Conservation (phyloP, 2,888 invertebrate genomes). For the Ametastegia equiseti region DNA sequence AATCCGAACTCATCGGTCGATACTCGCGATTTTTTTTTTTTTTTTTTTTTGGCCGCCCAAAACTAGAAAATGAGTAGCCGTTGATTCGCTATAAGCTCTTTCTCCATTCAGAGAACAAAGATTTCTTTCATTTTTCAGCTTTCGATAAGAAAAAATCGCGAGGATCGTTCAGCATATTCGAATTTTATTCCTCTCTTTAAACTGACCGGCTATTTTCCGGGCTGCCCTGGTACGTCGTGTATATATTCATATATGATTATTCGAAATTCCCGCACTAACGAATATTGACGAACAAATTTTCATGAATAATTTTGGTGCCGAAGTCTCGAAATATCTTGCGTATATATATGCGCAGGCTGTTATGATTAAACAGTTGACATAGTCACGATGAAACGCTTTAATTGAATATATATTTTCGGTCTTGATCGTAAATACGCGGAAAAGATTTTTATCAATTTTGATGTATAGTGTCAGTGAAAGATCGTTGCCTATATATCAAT, state of each 20-base stretch:
- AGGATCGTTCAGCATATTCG: too few relatives aligned
- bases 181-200: too few relatives aligned
- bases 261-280: neutral
- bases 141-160: too few relatives aligned
- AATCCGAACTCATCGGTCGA: too few relatives aligned
- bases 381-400: slow-evolving; percentile 32
- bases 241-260: neutral
- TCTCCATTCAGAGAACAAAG: too few relatives aligned
- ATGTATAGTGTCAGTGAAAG: slow-evolving; percentile 31
- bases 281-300: neutral
- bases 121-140: too few relatives aligned
- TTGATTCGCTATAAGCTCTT: too few relatives aligned
- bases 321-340: neutral
- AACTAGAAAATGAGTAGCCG: too few relatives aligned
- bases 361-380: neutral
- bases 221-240: too few relatives aligned
- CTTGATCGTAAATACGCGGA: neutral
- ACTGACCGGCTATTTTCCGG: too few relatives aligned
- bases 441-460: neutral
- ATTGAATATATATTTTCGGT: neutral
- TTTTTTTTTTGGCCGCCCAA: too few relatives aligned
- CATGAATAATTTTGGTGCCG: neutral
- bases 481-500: slow-evolving; percentile 27
- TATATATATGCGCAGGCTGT: neutral
- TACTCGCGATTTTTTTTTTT: too few relatives aligned